These are phyloP conservation scores for Ernsta delagoae DNA, from an alignment of 2,888 invertebrate species.

Conservation along the genomic window DNA sequence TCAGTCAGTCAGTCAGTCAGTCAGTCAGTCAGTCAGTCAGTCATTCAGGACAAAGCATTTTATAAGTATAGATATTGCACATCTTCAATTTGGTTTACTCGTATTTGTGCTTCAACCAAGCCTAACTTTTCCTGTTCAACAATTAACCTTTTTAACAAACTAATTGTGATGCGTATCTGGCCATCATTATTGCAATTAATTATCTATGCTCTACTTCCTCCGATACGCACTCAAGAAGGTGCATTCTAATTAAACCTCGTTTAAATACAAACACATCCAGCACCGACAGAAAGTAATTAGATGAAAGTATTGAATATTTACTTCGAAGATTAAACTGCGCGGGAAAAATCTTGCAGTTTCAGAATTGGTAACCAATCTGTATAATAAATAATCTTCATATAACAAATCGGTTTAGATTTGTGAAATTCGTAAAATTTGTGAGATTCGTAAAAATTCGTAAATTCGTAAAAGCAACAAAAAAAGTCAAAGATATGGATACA, in stretches of 20 bases:
- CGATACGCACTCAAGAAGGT: constrained; percentile 1
- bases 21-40: too few relatives aligned
- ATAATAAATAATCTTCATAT: too few relatives aligned
- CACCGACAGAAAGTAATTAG: not conserved
- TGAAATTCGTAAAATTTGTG: too few relatives aligned
- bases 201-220: constrained; percentile 26
- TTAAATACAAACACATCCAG: not conserved
- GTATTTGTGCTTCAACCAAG: not conserved
- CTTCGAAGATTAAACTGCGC: not conserved
- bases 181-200: constrained; percentile 14
- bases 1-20: too few relatives aligned
- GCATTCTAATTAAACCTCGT: constrained; percentile 21
- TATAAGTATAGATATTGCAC: too few relatives aligned
- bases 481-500: too few relatives aligned
- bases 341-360: too few relatives aligned
- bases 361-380: not conserved
- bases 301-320: not conserved
- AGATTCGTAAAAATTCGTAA: too few relatives aligned
- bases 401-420: too few relatives aligned
- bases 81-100: too few relatives aligned
- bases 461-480: too few relatives aligned
- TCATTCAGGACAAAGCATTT: too few relatives aligned
- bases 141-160: constrained; percentile 24
- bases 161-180: constrained; percentile 12
- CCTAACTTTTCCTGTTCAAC: constrained; percentile 15